A percentile compares a stretch with the other conserved stretches of the same genome.
Conservation (phyloP, 2,113 vertebrate species). For the Damaliscus lunatus region DNA sequence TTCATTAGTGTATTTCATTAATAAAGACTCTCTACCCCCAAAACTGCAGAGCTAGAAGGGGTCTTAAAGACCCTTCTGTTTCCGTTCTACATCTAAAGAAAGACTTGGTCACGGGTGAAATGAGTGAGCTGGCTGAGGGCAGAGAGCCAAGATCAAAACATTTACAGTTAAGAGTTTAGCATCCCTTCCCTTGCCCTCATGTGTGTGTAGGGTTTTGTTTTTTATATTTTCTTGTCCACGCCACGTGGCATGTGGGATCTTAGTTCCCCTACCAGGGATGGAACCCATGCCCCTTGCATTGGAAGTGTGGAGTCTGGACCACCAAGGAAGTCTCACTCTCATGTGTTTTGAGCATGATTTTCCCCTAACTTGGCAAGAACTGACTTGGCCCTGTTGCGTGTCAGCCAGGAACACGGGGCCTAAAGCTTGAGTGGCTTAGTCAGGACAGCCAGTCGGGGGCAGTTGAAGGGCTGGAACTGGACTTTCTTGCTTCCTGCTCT, state of each 20-base stretch:
- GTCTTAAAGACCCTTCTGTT: not conserved
- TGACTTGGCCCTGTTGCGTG: not conserved
- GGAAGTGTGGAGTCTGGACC: not conserved
- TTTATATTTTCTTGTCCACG: not conserved
- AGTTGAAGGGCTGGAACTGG: not conserved
- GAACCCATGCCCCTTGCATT: not conserved
- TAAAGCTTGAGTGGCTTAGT: not conserved
- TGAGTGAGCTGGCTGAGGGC: not conserved
- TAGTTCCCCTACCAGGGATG: not conserved
- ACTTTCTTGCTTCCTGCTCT: not conserved
- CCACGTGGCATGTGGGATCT: not conserved
- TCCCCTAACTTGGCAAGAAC: not conserved
- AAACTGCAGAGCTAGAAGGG: not conserved
- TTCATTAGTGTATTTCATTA: not conserved
- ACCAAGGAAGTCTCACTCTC: not conserved
- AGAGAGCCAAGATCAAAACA: not conserved
- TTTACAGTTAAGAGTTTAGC: not conserved
- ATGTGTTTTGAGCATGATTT: not conserved
- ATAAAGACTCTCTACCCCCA: not conserved
- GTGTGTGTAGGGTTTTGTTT: not conserved
- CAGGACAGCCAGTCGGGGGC: not conserved
- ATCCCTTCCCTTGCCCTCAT: not conserved
- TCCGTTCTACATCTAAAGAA: not conserved
- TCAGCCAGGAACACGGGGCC: not conserved
- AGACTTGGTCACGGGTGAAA: not conserved